These are phyloP conservation scores for Hemibagrus wyckioides DNA, from an alignment of 2,113 vertebrate species.

Conservation along the genomic window DNA sequence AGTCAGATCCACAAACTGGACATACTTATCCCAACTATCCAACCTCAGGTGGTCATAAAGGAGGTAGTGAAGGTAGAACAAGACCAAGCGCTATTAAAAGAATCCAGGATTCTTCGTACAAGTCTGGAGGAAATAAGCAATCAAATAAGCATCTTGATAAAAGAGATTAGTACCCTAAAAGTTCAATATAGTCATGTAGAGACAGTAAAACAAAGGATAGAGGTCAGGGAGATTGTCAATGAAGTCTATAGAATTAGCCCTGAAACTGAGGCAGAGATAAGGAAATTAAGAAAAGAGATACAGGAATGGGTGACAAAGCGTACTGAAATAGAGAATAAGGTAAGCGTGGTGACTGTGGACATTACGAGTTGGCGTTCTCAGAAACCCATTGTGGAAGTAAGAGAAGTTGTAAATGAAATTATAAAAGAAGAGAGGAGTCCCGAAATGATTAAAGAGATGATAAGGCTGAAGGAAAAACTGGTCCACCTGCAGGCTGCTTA, in stretches of 20 bases:
- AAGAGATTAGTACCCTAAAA: conserved; percentile 78
- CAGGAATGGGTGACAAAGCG: conserved; percentile 71
- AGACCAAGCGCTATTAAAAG: conserved; percentile 78
- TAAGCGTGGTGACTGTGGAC: conserved; percentile 67
- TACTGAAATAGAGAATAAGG: conserved; percentile 69
- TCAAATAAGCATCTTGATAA: conserved; percentile 68
- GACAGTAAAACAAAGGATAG: conserved; percentile 77
- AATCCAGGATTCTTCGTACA: conserved; percentile 75
- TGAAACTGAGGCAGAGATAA: conserved; percentile 81
- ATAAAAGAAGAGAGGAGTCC: conserved; percentile 88
- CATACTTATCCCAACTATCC: conserved; percentile 79
- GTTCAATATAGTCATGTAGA: conserved; percentile 66
- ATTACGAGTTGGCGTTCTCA: conserved; percentile 77
- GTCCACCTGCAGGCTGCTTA: conserved; percentile 79
- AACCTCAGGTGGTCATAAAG: conserved; percentile 90
- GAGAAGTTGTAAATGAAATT: conserved; percentile 86
- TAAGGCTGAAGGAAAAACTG: conserved; percentile 83
- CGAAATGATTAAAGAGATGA: conserved; percentile 85
- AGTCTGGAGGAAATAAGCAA: conserved; percentile 79
- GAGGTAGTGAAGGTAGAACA: conserved; percentile 87
- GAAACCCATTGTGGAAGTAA: conserved; percentile 85
- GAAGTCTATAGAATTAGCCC: conserved; percentile 88
- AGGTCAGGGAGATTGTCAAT: conserved; percentile 85
- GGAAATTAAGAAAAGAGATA: conserved; percentile 79
- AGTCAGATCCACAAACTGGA: conserved; percentile 82